Evolutionary conservation across 2,888 invertebrate species (phyloP).

Genomic region (Lysandra coridon): DNA sequence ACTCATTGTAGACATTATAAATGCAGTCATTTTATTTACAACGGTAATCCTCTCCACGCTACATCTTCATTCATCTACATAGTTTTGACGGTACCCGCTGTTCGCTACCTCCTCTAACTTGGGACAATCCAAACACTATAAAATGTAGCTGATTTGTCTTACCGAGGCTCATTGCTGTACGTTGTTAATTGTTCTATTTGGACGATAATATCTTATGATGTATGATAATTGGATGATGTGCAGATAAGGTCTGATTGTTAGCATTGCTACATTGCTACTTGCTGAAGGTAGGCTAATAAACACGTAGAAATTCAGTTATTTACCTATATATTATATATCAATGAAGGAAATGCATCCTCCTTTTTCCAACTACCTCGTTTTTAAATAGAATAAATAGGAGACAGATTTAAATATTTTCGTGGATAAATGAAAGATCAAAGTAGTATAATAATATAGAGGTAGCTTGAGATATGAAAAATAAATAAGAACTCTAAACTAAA

Average conservation of each 20-base stretch:
- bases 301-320: no score
- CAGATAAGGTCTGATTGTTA: constrained; percentile 4
- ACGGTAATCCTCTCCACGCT: background rate
- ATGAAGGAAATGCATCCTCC: no score
- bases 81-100: background rate
- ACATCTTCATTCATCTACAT: background rate
- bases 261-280: background rate
- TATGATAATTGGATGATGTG: background rate
- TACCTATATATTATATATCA: no score
- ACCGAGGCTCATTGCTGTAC: background rate
- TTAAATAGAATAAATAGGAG: no score
- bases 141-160: constrained; percentile 12
- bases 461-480: no score
- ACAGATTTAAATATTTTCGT: no score
- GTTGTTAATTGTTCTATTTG: constrained; percentile 18
- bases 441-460: no score
- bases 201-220: constrained; percentile 12
- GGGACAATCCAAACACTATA: background rate
- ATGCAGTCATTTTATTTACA: background rate
- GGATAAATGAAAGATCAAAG: no score
- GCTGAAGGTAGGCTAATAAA: no score
- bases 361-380: no score
- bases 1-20: background rate
- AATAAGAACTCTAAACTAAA: no score
- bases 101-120: background rate